These are phyloP conservation scores for Lepeophtheirus salmonis DNA, from an alignment of 1,140 invertebrate genomes.

Conservation along the genomic window DNA sequence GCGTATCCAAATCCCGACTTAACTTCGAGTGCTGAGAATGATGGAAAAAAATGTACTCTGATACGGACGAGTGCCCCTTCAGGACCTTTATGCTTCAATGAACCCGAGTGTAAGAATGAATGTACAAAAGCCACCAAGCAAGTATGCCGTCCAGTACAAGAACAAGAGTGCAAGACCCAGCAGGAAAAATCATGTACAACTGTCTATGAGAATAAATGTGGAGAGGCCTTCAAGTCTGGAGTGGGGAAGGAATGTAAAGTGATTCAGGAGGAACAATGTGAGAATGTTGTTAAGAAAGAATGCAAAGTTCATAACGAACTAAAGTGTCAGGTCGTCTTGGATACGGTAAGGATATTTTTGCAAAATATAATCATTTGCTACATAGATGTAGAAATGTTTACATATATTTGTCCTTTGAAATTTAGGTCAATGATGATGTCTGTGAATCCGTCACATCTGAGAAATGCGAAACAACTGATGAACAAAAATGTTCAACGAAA, in stretches of 20 bases:
- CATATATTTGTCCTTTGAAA: not conserved
- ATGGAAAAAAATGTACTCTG: not conserved
- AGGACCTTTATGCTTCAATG: slow-evolving; percentile 10
- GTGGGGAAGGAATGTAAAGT: not conserved
- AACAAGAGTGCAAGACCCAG: not conserved
- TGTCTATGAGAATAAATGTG: not conserved
- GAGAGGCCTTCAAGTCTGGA: too few species aligned
- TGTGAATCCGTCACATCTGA: not conserved
- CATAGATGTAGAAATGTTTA: not conserved
- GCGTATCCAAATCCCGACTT: too few species aligned
- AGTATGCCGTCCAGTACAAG: not conserved
- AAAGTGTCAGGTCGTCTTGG: slow-evolving; percentile 6
- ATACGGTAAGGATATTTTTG: not conserved
- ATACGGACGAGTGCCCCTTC: not conserved
- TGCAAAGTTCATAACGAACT: slow-evolving; percentile 8
- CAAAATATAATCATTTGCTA: too few species aligned
- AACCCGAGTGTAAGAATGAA: not conserved
- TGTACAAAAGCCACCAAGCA: slow-evolving; percentile 4
- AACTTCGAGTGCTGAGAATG: too few species aligned
- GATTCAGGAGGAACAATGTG: slow-evolving; percentile 2
- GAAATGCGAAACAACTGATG: not conserved
- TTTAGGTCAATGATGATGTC: not conserved
- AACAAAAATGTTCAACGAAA: not conserved
- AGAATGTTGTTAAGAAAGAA: not conserved
- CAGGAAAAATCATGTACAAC: not conserved